Evolutionary conservation across 2,888 invertebrate genomes (phyloP).

Genomic region (Nowickia ferox): DNA sequence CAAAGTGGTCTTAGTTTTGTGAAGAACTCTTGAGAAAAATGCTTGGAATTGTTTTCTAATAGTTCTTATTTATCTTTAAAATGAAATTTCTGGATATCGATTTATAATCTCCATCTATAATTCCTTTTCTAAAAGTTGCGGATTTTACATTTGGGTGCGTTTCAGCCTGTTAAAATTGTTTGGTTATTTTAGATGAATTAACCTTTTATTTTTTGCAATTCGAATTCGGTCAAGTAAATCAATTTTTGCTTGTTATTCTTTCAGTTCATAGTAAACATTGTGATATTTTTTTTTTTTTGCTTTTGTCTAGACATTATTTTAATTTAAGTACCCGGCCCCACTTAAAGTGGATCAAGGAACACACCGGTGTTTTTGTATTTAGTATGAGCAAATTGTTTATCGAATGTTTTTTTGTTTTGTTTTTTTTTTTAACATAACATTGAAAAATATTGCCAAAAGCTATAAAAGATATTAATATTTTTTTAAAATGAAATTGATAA

Average conservation of each 20-base stretch:
- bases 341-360: conserved; percentile 8
- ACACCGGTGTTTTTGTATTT: conserved; percentile 1
- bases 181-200: background rate
- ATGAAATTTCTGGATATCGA: background rate
- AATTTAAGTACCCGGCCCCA: conserved; percentile 11
- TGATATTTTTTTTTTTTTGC: background rate
- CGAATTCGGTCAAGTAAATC: background rate
- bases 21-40: background rate
- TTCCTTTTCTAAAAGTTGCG: background rate
- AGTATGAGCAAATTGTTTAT: background rate
- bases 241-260: background rate
- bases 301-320: conserved; percentile 56
- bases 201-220: conserved; percentile 6
- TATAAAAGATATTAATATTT: conserved; percentile 30
- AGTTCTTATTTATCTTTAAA: background rate
- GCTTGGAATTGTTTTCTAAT: background rate
- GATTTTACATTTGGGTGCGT: background rate
- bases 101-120: background rate
- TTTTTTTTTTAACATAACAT: background rate
- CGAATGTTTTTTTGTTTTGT: background rate
- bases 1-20: background rate
- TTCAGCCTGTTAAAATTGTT: background rate
- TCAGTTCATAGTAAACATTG: conserved; percentile 14
- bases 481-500: conserved; percentile 1
- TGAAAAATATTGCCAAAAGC: conserved; percentile 21